Evolutionary conservation across 2,113 vertebrate genomes (phyloP).

Genomic region (Centropus unirufus): DNA sequence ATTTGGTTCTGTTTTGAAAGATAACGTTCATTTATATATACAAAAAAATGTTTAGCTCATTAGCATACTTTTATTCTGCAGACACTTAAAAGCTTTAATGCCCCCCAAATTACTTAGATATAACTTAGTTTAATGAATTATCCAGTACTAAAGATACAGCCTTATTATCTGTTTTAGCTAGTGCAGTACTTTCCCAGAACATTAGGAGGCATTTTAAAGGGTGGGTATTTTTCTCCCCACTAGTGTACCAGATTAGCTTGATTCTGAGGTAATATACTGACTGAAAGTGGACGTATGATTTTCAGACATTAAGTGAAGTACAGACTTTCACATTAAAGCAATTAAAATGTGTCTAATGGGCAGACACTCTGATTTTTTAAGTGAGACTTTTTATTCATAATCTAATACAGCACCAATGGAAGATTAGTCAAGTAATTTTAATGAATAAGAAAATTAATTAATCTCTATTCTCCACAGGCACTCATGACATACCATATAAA

Average conservation of each 20-base stretch:
- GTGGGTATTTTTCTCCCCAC: not conserved
- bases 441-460: not conserved
- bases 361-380: constrained; percentile 3
- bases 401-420: not conserved
- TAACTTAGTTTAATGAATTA: constrained; percentile 71
- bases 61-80: constrained; percentile 74
- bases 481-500: not conserved
- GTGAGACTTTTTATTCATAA: not conserved
- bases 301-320: constrained; percentile 20
- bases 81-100: constrained; percentile 65
- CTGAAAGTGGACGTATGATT: not conserved
- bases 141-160: constrained; percentile 42
- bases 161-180: constrained; percentile 49
- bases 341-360: constrained; percentile 47
- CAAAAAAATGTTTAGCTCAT: constrained; percentile 65
- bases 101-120: constrained; percentile 54
- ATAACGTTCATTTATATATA: constrained; percentile 72
- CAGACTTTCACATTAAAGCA: constrained; percentile 38
- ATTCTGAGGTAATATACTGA: constrained; percentile 21
- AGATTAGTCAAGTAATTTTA: not conserved
- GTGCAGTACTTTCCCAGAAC: constrained; percentile 7
- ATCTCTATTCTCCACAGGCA: not conserved
- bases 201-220: constrained; percentile 15
- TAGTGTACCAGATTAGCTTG: constrained; percentile 19
- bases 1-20: constrained; percentile 78